Conservation (phyloP, 2,797 vertebrate species). For the Hoplostethus mediterraneus region DNA sequence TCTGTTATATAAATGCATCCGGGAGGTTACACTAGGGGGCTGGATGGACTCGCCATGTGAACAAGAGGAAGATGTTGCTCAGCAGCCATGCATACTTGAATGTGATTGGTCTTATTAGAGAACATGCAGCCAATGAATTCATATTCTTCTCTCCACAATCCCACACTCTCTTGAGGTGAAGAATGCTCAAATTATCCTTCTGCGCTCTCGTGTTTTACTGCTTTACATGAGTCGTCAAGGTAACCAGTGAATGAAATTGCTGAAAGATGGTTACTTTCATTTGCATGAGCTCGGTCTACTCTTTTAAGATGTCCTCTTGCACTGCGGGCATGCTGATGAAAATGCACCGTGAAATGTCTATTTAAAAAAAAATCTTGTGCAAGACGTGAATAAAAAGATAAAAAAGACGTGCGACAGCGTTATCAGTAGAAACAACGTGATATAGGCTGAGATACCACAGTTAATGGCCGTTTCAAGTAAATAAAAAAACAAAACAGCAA, state of each 20-base stretch:
- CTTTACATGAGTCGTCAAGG: conserved; percentile 80
- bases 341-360: conserved; percentile 63
- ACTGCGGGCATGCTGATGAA: conserved; percentile 61
- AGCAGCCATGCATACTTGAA: conserved; percentile 53
- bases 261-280: conserved; percentile 76
- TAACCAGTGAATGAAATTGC: conserved; percentile 82
- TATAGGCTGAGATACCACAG: background rate
- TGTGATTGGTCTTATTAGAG: conserved; percentile 62
- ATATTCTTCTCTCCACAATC: conserved; percentile 69
- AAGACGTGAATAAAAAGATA: background rate
- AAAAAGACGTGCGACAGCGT: too few relatives aligned
- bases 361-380: conserved; percentile 46
- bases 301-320: conserved; percentile 52
- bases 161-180: conserved; percentile 73
- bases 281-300: conserved; percentile 72
- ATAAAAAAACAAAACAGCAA: background rate
- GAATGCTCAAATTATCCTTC: conserved; percentile 76
- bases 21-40: background rate
- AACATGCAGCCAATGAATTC: conserved; percentile 65
- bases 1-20: background rate
- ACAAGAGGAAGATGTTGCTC: conserved; percentile 24
- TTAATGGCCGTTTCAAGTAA: background rate
- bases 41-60: background rate
- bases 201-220: conserved; percentile 72
- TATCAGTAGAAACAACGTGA: too few relatives aligned